Base-by-base conservation (phyloP, 2,888 invertebrate species). In the Sisyra nigra region DNA sequence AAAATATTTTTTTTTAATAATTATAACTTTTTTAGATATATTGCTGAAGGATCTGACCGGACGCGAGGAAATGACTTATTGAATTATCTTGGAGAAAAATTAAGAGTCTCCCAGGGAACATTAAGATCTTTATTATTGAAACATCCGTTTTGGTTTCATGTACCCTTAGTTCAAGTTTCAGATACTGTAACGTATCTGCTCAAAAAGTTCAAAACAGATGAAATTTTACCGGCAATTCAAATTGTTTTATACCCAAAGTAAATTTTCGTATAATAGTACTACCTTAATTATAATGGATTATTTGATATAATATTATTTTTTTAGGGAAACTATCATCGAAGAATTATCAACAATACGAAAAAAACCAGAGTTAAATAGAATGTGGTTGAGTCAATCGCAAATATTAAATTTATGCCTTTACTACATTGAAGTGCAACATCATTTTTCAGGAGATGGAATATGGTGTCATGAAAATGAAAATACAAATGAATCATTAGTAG, bases 391-490 rank as follows among this genome's bases (percentile, higher is more conserved):
- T 41, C 48, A 53, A 36, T 55, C 58, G 11, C 72, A 77, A 47
- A 60, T 71, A 40, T 58, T 86, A 13, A 75, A 79, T 40, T 59
- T 84, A 24, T 69, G 75, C 41, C 54, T 83, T 36, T 86, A 86
- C 55, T 67, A 74, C 44, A 72, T 86, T 15, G 85, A 86, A 58
- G 72, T 69, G 50, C 72, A 75, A 51, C 71, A 74, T 57, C 76
- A 83, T 57, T 86, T 85, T 53, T 76, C 74, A 10, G 83, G 83
- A 0, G 78, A 83, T 54, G 84, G 80, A 1, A 68, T 85, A 33
- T 84, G 81, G 80, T 44, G 41, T 29, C 33, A 44, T 13, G 38
- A 38, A 37, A 42, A 24, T 24, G 24, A 24, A 5, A 24, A 24
- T 24, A 7, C 24, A 24, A 24, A 7, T 24, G 24, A 24, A 24